Percentiles rank a stretch among this genome's conserved stretches.
Evolutionary conservation across 2,797 vertebrate genomes (phyloP).

Genomic region (Lagodon rhomboides): DNA sequence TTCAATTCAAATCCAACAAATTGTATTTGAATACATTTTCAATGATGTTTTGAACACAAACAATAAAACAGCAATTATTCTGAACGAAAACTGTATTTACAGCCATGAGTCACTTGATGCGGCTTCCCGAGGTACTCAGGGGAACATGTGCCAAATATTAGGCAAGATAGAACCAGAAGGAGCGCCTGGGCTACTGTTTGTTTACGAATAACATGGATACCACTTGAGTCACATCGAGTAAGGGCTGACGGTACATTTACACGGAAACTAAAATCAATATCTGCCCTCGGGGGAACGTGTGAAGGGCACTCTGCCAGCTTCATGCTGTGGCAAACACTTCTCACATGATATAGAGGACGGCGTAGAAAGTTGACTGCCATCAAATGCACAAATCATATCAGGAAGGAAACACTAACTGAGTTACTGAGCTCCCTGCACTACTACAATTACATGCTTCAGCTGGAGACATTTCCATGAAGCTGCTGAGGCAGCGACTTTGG

Average conservation of each 20-base stretch:
- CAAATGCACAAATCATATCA: conserved; percentile 45
- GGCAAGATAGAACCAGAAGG: conserved; percentile 5
- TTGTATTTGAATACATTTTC: too few species aligned
- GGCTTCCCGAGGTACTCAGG: not conserved
- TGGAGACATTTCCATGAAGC: conserved; percentile 35
- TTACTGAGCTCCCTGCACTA: conserved; percentile 9
- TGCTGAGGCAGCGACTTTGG: conserved; percentile 53
- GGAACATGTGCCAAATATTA: not conserved
- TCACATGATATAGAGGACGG: conserved; percentile 10
- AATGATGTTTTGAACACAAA: conserved; percentile 8
- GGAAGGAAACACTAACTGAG: conserved; percentile 1
- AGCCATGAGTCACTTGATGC: conserved; percentile 4
- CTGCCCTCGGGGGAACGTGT: conserved; percentile 5
- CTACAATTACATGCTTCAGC: conserved; percentile 47
- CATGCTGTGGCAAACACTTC: conserved; percentile 22
- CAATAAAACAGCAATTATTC: conserved; percentile 14
- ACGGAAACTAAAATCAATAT: not conserved
- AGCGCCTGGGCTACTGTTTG: conserved; percentile 3
- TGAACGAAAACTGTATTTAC: not conserved
- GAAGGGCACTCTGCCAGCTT: conserved; percentile 36
- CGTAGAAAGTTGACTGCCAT: conserved; percentile 30
- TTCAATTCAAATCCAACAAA: conserved; percentile 1
- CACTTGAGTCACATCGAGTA: not conserved
- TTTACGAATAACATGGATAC: not conserved
- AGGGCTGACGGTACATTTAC: conserved; percentile 6